Evolutionary conservation across 2,888 invertebrate species (phyloP).

Genomic region (Tipula confusa): DNA sequence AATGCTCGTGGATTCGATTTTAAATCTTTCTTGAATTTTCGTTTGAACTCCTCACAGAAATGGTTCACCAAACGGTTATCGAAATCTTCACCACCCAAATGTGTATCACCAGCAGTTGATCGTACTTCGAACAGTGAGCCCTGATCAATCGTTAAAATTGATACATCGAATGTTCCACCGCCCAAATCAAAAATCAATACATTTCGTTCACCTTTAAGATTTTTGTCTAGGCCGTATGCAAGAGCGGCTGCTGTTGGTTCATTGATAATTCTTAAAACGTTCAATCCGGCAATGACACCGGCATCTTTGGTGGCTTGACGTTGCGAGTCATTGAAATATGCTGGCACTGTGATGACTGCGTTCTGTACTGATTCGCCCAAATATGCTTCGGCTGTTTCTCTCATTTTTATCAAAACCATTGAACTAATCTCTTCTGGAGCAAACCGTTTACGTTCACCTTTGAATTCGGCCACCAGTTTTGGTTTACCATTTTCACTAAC

Average conservation of each 20-base stretch:
- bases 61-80: conserved; percentile 88
- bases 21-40: conserved; percentile 68
- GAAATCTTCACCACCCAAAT: conserved; percentile 91
- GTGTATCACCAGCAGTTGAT: conserved; percentile 93
- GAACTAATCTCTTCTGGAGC: conserved; percentile 92
- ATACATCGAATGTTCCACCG: conserved; percentile 96
- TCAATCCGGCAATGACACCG: conserved; percentile 86
- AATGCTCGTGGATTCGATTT: conserved; percentile 61
- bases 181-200: conserved; percentile 83
- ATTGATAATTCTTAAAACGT: conserved; percentile 88
- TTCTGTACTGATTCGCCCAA: conserved; percentile 83
- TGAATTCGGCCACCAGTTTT: conserved; percentile 81
- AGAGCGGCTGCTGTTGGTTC: conserved; percentile 93
- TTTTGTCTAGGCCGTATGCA: conserved; percentile 89
- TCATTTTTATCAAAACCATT: conserved; percentile 93
- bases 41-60: conserved; percentile 85
- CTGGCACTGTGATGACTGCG: conserved; percentile 88
- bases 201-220: conserved; percentile 76
- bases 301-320: conserved; percentile 92
- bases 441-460: conserved; percentile 86
- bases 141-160: conserved; percentile 93
- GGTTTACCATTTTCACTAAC: conserved; percentile 76
- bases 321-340: conserved; percentile 89
- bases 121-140: conserved; percentile 88
- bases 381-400: conserved; percentile 87